Evolutionary conservation across 2,113 vertebrate genomes (phyloP), one percentile per base, ranked within the genome.

Genomic region (Otus sunia): DNA sequence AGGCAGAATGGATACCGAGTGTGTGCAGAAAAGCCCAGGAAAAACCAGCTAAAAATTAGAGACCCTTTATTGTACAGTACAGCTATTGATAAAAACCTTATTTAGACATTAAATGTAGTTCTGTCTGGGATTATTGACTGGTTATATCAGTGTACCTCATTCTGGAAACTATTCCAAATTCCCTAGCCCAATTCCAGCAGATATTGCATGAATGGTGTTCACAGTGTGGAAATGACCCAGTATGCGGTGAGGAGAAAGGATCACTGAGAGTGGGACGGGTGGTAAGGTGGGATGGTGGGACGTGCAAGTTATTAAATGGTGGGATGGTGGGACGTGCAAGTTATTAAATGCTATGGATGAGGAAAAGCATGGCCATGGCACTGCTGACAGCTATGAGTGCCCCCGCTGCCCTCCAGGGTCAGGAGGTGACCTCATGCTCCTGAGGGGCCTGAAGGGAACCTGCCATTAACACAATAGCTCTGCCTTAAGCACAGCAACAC

Each of bases 391-490:
- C 82, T 56, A 2, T 1, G 56, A 43, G n/a, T 94, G 92, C 53
- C 92, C 88, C 11, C 0, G 1, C 62, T 79, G 90, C 85, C 90
- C 93, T 97, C 62, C 2, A 23, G 80, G 96, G 94, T 96, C 94
- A 91, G 88, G 66, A 96, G 96, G 94, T 95, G 90, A 96, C 63
- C 23, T 68, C 14, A 13, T 27, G 86, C 26, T 93, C 86, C 90
- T 56, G 64, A 90, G 79, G 67, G 59, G 75, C 90, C 94, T 73
- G 79, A 45, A 74, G 86, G 71, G 75, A 93, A 92, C 82, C 67
- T 91, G 90, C 52, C 82, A 69, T 17, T 18, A 50, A 41, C 72
- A 96, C 91, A 97, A 96, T 86, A 77, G 90, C 37, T 84, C 82
- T 83, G 92, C 55, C 68, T 92, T 74, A 59, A 92, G 60, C 82